A percentile compares a stretch with the other conserved stretches of the same genome.
phyloP scores from a whole-genome alignment of 2,113 vertebrate species.

The Australoheros scitulus region DNA sequence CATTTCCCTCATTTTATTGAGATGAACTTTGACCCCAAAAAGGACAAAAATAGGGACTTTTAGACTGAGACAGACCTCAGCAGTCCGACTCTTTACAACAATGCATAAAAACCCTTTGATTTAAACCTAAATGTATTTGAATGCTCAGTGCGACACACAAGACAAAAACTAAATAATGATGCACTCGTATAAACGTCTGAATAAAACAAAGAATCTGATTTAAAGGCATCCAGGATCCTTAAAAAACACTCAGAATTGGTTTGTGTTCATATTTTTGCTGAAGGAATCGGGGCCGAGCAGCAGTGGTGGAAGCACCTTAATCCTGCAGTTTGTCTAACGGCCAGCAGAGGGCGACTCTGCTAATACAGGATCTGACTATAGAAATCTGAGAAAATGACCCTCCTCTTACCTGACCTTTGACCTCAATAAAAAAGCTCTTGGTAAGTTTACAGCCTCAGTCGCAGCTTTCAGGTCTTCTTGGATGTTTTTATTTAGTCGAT shows the following conservation, averaged over 20 bases:
- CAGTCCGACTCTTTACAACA: neutral
- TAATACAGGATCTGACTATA: neutral
- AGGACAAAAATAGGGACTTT: rapidly evolving
- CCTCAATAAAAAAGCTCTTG: neutral
- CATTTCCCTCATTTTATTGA: neutral
- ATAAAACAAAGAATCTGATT: neutral
- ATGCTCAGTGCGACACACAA: neutral
- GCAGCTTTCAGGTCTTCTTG: neutral
- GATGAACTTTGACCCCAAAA: neutral
- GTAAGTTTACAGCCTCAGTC: neutral
- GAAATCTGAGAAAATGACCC: too few relatives aligned
- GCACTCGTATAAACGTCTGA: too few relatives aligned
- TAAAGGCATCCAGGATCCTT: neutral
- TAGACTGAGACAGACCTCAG: too few relatives aligned
- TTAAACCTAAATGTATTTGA: neutral
- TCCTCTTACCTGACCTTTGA: neutral
- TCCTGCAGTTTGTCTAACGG: neutral
- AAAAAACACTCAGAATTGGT: neutral
- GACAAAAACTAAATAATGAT: neutral
- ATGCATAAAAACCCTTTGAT: neutral
- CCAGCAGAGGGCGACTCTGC: neutral
- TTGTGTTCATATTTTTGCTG: too few relatives aligned
- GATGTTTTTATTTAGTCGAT: rapidly evolving
- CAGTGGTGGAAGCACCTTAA: too few relatives aligned
- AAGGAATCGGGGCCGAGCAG: too few relatives aligned